Evolutionary conservation across 2,113 vertebrate genomes (phyloP), one percentile per base, ranked within the genome.

Genomic region (Stigmatopora nigra): DNA sequence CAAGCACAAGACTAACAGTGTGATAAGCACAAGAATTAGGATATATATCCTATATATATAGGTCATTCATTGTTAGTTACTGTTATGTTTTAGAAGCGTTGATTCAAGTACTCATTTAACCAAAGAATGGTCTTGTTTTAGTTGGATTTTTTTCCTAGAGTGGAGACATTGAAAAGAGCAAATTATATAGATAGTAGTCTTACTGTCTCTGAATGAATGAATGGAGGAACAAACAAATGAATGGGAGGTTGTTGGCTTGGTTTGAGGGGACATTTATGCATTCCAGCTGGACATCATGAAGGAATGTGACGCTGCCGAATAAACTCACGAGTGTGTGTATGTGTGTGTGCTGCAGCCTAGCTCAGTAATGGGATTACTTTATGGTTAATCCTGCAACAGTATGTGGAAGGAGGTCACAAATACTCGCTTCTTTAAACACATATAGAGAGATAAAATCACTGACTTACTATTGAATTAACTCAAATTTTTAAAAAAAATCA

Each of bases 281-380:
- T 31, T 31, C 53, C 38, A 61, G 38, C 58, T n/a, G n/a, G 4
- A 45, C 41, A n/a, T 45, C 38, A 44, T 61, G 3, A 61, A 61
- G 58, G 38, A 61, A 45, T 22, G 19, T 13, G 11, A 61, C 38
- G 58, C 12, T 12, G 11, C n/a, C n/a, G 2, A 36, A n/a, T 10
- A 45, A 11, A 9, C 17, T 7, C 8, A n/a, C 2, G 1, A 14
- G 20, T 56, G 44, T 1, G 20, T 12, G 4, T 41, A 1, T 10
- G 7, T 20, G 51, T 12, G 51, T 11, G 49, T 10, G 13, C 12
- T 41, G 35, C 35, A 45, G 58, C 38, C 38, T 44, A n/a, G 44
- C 58, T 61, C 36, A 44, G 38, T 61, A 61, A 61, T 61, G 38
- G 19, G 59, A 61, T 61, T 61, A 45, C 59, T 22, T 61, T 61